Evolutionary conservation across 2,888 invertebrate genomes (phyloP), one percentile per base, ranked within the genome.

Genomic region (Ichneumoninae sp.): DNA sequence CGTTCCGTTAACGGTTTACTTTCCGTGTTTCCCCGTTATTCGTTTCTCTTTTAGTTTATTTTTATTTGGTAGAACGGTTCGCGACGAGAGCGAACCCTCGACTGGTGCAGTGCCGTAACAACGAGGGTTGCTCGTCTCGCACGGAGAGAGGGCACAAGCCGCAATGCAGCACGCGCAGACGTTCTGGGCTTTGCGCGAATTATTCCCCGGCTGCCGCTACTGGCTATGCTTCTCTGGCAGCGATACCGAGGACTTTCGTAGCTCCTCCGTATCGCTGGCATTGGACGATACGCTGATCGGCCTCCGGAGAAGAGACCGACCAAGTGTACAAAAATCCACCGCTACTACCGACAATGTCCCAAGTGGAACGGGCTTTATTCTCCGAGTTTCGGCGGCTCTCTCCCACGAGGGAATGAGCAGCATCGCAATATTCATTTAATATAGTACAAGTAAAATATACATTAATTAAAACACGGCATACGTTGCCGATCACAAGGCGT

Each of bases 121-220:
- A 89, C 81, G 85, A 83, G 80, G 85, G 76, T 80, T 47, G 83
- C 60, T 77, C 13, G 50, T 79, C 50, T 54, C 65, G 73, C 40
- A 66, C 76, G 83, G 87, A 85, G 87, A 88, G 88, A 86, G 85
- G 88, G 83, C 89, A 87, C 89, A 87, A 89, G 88, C 91, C 90
- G 92, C 92, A 91, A 90, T 91, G 92, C 91, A 91, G 87, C 88
- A 90, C 91, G 92, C 91, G 91, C 92, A 91, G 91, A 90, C 90
- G 91, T 91, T 86, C 90, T 91, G 85, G 82, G 88, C 87, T 86
- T 86, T 88, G 86, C 85, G 88, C 88, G 87, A 88, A 89, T 90
- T 86, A 87, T 89, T 81, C 88, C 86, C 88, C 87, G 86, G 88
- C 86, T 76, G 57, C 63, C 65, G 75, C 71, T 70, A 22, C 22